Evolutionary conservation across 2,113 vertebrate genomes (phyloP), one percentile per base, ranked within the genome.

Genomic region (Neopipo cinnamomea): DNA sequence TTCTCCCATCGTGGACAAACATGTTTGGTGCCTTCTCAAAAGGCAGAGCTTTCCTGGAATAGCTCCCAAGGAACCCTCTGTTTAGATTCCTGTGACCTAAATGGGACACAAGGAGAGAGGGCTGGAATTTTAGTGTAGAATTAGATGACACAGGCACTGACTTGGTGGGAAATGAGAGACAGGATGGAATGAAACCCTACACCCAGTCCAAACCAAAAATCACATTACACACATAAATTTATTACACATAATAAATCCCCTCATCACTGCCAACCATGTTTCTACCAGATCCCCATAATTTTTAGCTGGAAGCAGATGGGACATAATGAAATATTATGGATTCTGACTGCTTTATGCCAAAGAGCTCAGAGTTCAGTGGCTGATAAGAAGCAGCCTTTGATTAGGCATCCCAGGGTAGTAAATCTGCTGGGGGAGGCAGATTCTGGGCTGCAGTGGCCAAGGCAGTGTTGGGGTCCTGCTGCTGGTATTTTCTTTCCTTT

Each of bases 241-340:
- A 66, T 89, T 47, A 13, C 24, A 33, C 0, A 0, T 50, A 88
- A 86, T 50, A 74, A 90, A 83, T 80, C 70, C 39, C 15, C 73
- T 65, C 42, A 27, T 58, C 35, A 2, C 59, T 80, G 67, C 63
- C 71, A 78, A 3, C 27, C 30, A 9, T 50, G 13, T 83, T 85
- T 80, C 75, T 70, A 44, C 49, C 67, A 73, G 21, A 88, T 67
- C 3, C 35, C 9, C 17, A 3, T 63, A 18, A 12, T 58, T 80
- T 88, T 85, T 50, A 88, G 24, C 50, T 71, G 67, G 31, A 53
- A 85, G 16, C 33, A 73, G 31, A 15, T 2, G 58, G 12, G 33
- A n/a, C n/a, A 30, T 41, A 77, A 90, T 83, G 63, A 88, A 94
- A 91, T 62, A 58, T 66, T 88, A 20, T 55, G 72, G 47, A 42